A percentile compares a stretch with the other conserved stretches of the same genome.
Conservation (phyloP, 2,113 vertebrate species). For the Theristicus caerulescens region DNA sequence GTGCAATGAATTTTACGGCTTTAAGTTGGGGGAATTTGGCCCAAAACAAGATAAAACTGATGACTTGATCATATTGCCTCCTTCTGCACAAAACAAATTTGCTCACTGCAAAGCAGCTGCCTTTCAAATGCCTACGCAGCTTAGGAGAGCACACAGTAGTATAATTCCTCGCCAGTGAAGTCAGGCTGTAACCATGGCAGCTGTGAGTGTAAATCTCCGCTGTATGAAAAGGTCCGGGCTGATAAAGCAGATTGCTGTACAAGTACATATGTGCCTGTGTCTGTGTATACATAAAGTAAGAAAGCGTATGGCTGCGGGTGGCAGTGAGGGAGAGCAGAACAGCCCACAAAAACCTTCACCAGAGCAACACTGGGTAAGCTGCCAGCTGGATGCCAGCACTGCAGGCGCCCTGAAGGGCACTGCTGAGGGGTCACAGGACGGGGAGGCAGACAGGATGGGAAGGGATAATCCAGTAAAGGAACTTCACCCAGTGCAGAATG, state of each 20-base stretch:
- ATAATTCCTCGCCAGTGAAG: constrained; percentile 55
- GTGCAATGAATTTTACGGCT: background rate
- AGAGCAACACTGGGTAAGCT: background rate
- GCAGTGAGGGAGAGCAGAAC: background rate
- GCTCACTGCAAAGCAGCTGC: background rate
- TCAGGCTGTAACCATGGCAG: constrained; percentile 53
- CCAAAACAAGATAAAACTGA: background rate
- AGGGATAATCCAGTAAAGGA: background rate
- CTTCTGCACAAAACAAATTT: background rate
- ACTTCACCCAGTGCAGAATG: background rate
- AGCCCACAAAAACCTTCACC: background rate
- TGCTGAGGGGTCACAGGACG: background rate
- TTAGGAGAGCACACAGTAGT: constrained; percentile 24
- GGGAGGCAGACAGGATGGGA: background rate
- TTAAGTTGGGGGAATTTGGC: background rate
- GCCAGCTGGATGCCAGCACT: background rate
- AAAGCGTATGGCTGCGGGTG: background rate
- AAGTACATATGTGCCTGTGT: background rate
- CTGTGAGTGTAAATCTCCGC: background rate
- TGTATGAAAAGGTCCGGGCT: background rate
- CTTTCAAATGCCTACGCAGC: constrained; percentile 3
- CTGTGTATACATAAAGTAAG: background rate
- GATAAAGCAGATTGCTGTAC: constrained; percentile 16
- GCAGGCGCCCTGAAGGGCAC: background rate
- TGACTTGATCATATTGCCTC: background rate